A percentile compares a stretch with the other conserved stretches of the same genome.
These are phyloP conservation scores for Ligdia adustata DNA, from an alignment of 2,888 invertebrate species.

Conservation along the genomic window DNA sequence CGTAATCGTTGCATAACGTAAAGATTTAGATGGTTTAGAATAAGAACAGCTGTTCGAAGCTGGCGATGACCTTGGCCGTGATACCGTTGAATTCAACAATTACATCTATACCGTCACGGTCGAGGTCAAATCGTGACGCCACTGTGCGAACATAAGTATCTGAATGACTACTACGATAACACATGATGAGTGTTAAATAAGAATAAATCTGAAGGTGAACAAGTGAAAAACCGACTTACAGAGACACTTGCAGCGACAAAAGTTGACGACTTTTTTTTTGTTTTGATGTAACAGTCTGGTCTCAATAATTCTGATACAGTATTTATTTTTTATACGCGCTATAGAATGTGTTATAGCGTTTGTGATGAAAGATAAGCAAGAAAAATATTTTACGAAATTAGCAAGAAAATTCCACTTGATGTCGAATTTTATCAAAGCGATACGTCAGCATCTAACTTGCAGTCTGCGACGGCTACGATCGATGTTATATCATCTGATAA, in stretches of 20 bases:
- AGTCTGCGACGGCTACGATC: constrained; percentile 19
- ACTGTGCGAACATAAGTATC: constrained; percentile 18
- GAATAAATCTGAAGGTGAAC: constrained; percentile 19
- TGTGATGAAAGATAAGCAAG: neutral
- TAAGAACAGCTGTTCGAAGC: constrained; percentile 54
- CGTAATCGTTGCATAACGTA: constrained; percentile 37
- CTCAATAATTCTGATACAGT: constrained; percentile 3
- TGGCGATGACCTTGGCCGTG: constrained; percentile 73
- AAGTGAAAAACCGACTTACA: constrained; percentile 23
- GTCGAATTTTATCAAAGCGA: neutral
- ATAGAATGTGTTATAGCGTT: neutral
- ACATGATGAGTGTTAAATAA: neutral
- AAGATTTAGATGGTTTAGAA: constrained; percentile 37
- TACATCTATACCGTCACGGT: constrained; percentile 64
- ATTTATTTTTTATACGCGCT: neutral
- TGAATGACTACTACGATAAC: constrained; percentile 18
- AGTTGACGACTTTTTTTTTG: constrained; percentile 28
- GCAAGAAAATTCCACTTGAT: constrained; percentile 8
- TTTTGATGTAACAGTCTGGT: constrained; percentile 15
- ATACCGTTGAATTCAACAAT: constrained; percentile 73
- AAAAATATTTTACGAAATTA: constrained; percentile 4
- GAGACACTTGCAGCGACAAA: constrained; percentile 22
- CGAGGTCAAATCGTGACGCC: constrained; percentile 60
- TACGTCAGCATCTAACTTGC: constrained; percentile 6
- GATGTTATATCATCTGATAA: constrained; percentile 37